A percentile compares a stretch with the other conserved stretches of the same genome.
Conservation (phyloP, 2,113 vertebrate genomes). For the Takifugu flavidus region DNA sequence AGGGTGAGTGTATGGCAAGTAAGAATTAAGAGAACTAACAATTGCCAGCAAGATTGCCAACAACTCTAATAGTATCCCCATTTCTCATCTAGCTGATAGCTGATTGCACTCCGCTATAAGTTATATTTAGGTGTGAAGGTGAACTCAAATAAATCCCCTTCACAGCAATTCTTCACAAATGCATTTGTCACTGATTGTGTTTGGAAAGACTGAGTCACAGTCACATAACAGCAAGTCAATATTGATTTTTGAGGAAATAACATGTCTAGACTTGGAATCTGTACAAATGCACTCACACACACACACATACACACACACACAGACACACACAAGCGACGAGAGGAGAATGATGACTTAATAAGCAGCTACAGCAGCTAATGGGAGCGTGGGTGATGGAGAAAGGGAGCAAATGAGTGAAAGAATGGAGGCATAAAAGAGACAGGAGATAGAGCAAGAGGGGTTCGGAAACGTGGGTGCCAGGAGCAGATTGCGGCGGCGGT, state of each 20-base stretch:
- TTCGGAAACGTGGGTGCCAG: slow-evolving; percentile 23
- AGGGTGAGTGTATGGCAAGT: no score
- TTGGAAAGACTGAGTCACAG: slow-evolving; percentile 32
- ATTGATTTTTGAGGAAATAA: slow-evolving; percentile 46
- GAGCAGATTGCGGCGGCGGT: slow-evolving; percentile 28
- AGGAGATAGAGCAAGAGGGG: not conserved
- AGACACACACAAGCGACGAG: slow-evolving; percentile 30
- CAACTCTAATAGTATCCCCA: no score
- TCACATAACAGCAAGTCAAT: slow-evolving; percentile 27
- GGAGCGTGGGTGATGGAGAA: slow-evolving; percentile 54
- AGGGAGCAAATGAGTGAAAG: slow-evolving; percentile 42
- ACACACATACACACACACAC: not conserved
- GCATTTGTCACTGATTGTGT: slow-evolving; percentile 13
- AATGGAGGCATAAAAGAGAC: slow-evolving; percentile 23
- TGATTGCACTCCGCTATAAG: not conserved
- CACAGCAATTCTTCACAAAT: slow-evolving; percentile 24
- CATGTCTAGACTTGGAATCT: slow-evolving; percentile 47
- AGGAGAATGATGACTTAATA: slow-evolving; percentile 69
- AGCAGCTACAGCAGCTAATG: slow-evolving; percentile 64
- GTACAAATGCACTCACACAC: slow-evolving; percentile 19
- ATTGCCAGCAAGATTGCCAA: no score
- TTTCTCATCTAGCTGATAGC: no score
- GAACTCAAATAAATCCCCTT: not conserved
- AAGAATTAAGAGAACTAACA: no score
- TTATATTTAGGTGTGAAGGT: not conserved